These are phyloP conservation scores for Lottia scabra DNA, from an alignment of 2,888 invertebrate species.

Conservation along the genomic window DNA sequence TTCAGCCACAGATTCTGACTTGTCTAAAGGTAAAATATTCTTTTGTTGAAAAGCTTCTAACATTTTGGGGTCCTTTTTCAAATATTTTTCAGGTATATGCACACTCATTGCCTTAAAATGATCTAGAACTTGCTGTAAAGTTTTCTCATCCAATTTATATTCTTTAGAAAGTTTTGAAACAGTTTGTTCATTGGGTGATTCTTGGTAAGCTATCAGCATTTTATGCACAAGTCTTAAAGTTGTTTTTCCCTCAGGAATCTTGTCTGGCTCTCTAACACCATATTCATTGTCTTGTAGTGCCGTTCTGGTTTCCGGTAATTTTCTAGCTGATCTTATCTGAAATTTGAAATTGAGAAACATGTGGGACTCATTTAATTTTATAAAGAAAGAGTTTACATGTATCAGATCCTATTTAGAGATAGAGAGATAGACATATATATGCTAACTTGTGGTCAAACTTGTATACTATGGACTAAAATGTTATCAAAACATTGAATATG, in stretches of 20 bases:
- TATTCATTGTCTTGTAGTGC: constrained; percentile 74
- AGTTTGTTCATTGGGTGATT: constrained; percentile 75
- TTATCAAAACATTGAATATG: no score
- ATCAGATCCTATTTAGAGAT: no score
- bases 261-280: constrained; percentile 78
- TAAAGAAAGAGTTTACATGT: no score
- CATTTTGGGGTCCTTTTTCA: constrained; percentile 22
- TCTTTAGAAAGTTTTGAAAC: constrained; percentile 76
- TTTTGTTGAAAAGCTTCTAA: background rate
- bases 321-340: constrained; percentile 63
- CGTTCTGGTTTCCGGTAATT: constrained; percentile 75
- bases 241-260: constrained; percentile 76
- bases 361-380: no score
- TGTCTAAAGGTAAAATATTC: background rate
- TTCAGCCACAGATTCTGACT: no score
- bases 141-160: constrained; percentile 78
- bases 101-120: constrained; percentile 79
- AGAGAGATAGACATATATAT: no score
- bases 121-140: constrained; percentile 75
- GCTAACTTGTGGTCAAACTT: no score
- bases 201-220: constrained; percentile 77
- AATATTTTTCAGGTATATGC: constrained; percentile 72
- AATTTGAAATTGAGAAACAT: no score
- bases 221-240: constrained; percentile 77
- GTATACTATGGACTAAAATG: no score